These are phyloP conservation scores for Mythimna loreyi DNA, from an alignment of 2,888 invertebrate genomes.

Conservation along the genomic window DNA sequence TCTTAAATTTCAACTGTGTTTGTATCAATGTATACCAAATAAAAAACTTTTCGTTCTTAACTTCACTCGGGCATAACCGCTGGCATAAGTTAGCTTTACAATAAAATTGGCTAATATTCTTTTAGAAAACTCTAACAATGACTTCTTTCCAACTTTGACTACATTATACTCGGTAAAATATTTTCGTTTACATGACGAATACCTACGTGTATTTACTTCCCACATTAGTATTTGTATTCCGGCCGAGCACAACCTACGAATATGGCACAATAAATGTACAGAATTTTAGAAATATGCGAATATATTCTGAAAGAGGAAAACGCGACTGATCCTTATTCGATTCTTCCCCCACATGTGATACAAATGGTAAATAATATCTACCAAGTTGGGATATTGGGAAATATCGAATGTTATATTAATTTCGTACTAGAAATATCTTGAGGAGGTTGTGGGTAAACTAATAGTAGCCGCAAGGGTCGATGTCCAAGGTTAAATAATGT, in stretches of 20 bases:
- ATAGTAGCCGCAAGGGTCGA: no score
- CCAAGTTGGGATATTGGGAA: conserved; percentile 12
- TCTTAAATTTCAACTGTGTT: no score
- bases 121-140: background rate
- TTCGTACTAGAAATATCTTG: conserved; percentile 14
- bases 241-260: conserved; percentile 25
- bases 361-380: conserved; percentile 46
- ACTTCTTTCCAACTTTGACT: background rate
- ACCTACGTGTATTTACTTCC: conserved; percentile 21
- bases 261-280: conserved; percentile 38
- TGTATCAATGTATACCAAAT: no score
- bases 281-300: conserved; percentile 51
- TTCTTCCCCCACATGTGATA: conserved; percentile 25
- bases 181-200: conserved; percentile 15
- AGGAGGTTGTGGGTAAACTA: no score
- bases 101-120: background rate
- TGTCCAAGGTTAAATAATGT: no score
- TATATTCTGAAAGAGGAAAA: conserved; percentile 50
- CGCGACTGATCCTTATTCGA: conserved; percentile 44
- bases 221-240: conserved; percentile 47
- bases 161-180: background rate
- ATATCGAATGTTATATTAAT: conserved; percentile 23
- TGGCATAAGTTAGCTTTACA: background rate
- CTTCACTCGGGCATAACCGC: no score
- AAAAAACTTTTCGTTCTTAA: no score